These are phyloP conservation scores for Clarias pachynema DNA, from an alignment of 2,797 vertebrate genomes.

Conservation along the genomic window DNA sequence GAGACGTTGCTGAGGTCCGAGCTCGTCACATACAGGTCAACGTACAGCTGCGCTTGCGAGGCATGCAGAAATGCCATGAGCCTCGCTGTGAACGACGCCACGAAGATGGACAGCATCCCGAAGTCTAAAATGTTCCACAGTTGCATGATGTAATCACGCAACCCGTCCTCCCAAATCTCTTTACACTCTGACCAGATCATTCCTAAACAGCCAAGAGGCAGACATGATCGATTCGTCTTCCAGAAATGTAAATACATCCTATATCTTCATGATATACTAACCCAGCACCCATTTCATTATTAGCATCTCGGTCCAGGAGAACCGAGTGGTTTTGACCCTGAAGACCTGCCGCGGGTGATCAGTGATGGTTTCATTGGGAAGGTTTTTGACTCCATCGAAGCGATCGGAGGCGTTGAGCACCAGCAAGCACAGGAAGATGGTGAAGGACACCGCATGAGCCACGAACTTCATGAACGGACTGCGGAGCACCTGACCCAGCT, in stretches of 20 bases:
- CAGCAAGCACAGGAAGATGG: constrained; percentile 83
- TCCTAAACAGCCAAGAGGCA: constrained; percentile 62
- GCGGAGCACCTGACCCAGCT: constrained; percentile 84
- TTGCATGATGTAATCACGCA: constrained; percentile 79
- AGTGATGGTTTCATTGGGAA: constrained; percentile 83
- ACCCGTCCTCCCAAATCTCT: constrained; percentile 86
- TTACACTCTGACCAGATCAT: constrained; percentile 90
- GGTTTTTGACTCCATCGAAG: constrained; percentile 81
- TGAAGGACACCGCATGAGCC: constrained; percentile 86
- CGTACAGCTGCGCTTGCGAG: constrained; percentile 80
- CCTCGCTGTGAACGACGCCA: constrained; percentile 82
- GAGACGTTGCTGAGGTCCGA: constrained; percentile 76
- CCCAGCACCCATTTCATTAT: constrained; percentile 90
- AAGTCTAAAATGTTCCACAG: constrained; percentile 87
- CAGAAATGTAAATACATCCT: not conserved
- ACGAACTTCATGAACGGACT: constrained; percentile 91
- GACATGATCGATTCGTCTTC: not conserved
- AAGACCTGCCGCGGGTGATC: constrained; percentile 87
- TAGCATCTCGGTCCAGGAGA: constrained; percentile 87
- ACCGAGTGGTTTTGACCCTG: constrained; percentile 84
- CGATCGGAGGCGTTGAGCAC: constrained; percentile 87
- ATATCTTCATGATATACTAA: constrained; percentile 63
- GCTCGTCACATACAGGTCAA: constrained; percentile 76
- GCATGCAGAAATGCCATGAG: constrained; percentile 85
- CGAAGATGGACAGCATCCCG: constrained; percentile 85